Base-by-base conservation (phyloP, 2,797 vertebrate genomes). In the Netta rufina region DNA sequence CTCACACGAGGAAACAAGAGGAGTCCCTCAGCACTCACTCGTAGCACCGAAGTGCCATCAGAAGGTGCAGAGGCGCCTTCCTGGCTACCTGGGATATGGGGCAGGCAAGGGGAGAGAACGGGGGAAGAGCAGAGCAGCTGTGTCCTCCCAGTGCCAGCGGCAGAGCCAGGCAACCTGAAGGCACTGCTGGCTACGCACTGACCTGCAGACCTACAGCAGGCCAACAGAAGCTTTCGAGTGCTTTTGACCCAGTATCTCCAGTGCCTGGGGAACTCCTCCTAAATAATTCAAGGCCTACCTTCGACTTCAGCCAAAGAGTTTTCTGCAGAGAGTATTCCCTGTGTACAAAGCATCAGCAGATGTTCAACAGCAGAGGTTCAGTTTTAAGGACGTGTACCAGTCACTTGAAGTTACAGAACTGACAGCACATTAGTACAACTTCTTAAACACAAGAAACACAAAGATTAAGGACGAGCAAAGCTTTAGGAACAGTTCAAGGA, bases 31-130 rank as follows among this genome's bases (percentile, higher is more conserved):
- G 24, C 36, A 19, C 28, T 11, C 5, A 45, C 57, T 51, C 9
- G 2, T 3, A 54, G 30, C 51, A 47, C 20, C 28, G 8, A 72
- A 7, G 17, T 13, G 41, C n/a, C n/a, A 3, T 32, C 16, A 39
- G 38, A 74, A 45, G 36, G n/a, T 11, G 11, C 6, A 39, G 13
- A 49, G 24, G 22, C 30, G 36, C 33, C 6, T 28, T 5, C 43
- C 36, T 53, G n/a, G 20, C 11, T 21, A 25, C 19, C 27, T 32
- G 8, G 18, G 13, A 3, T 8, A 24, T 0, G 4, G 18, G 15
- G 22, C 49, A 49, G 28, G 4, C 5, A 13, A 3, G 4, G 11
- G 2, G 13, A 32, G 32, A 32, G 22, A 17, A 13, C 1, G 1
- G 22, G 47, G 13, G 3, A 25, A 9, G 54, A 57, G 24, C 33